Conservation (phyloP, 2,888 invertebrate species). For the Pristionchus arcanus region DNA sequence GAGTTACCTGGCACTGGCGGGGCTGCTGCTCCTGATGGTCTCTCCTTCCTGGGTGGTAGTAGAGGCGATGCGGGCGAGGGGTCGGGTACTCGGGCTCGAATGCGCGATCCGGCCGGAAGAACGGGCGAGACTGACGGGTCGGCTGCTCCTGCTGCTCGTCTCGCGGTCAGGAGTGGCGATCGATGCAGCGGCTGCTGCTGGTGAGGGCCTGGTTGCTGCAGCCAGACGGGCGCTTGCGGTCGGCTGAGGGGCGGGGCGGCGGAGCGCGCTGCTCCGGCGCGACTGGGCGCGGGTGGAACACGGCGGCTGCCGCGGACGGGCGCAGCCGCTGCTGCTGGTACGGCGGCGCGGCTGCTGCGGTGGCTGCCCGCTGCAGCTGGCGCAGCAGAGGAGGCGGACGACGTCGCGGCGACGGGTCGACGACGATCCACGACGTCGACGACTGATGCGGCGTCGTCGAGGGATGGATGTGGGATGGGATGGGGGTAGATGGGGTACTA, state of each 20-base stretch:
- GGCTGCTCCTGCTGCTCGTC: background rate
- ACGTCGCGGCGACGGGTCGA: conserved; percentile 19
- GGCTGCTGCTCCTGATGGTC: background rate
- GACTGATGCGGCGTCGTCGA: conserved; percentile 59
- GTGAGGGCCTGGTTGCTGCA: conserved; percentile 29
- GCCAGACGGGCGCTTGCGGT: conserved; percentile 5
- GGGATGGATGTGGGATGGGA: conserved; percentile 27
- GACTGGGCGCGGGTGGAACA: conserved; percentile 34
- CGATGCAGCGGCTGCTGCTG: conserved; percentile 30
- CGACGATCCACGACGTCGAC: conserved; percentile 55
- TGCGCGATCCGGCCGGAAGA: background rate
- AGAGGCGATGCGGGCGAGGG: background rate
- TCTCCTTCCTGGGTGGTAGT: background rate
- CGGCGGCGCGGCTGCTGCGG: conserved; percentile 51
- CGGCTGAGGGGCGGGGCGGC: conserved; percentile 50
- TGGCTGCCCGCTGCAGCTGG: conserved; percentile 28
- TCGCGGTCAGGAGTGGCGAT: conserved; percentile 18
- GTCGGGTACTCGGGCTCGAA: conserved; percentile 25
- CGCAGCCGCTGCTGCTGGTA: background rate
- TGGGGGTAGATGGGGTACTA: conserved; percentile 26
- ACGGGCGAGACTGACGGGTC: conserved; percentile 50
- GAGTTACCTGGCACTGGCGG: background rate
- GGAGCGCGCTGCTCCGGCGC: conserved; percentile 44
- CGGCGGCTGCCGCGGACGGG: conserved; percentile 36
- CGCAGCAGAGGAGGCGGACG: conserved; percentile 21